phyloP scores from a whole-genome alignment of 2,113 vertebrate genomes.

The Gymnogyps californianus region DNA sequence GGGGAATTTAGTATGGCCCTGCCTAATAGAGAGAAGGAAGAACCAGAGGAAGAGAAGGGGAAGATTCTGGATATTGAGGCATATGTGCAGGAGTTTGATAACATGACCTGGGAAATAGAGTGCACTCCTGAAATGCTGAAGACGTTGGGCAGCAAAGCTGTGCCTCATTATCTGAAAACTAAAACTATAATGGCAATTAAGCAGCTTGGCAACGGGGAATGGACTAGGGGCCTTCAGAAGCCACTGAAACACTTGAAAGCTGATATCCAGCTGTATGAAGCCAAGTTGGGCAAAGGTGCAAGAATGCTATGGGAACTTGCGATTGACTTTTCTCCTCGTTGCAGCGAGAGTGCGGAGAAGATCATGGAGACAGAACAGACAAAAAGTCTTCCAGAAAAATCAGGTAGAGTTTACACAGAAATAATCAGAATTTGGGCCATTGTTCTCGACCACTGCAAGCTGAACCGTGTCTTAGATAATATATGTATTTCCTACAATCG shows the following conservation, averaged over 20 bases:
- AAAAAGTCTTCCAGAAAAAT: constrained; percentile 22
- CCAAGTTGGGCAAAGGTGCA: constrained; percentile 77
- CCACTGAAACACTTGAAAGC: constrained; percentile 74
- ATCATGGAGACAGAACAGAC: constrained; percentile 63
- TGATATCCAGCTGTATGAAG: constrained; percentile 78
- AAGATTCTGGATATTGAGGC: constrained; percentile 50
- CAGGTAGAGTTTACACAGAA: constrained; percentile 76
- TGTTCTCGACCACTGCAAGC: constrained; percentile 76
- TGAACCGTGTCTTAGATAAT: constrained; percentile 64
- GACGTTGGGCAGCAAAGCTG: constrained; percentile 71
- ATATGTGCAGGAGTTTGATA: constrained; percentile 75
- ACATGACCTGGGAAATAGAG: constrained; percentile 84
- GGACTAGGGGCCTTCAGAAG: constrained; percentile 74
- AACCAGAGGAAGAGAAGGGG: not conserved
- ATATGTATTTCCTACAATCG: constrained; percentile 77
- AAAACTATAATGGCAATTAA: constrained; percentile 75
- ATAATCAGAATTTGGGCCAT: constrained; percentile 85
- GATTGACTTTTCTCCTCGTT: constrained; percentile 81
- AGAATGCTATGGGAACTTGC: constrained; percentile 83
- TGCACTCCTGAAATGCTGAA: constrained; percentile 79
- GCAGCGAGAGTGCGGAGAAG: constrained; percentile 78
- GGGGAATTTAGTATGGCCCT: not conserved
- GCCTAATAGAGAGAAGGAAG: not conserved
- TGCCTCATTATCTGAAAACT: constrained; percentile 72
- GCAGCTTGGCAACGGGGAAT: constrained; percentile 79